Conservation (phyloP, 2,888 invertebrate species). For the Trilocha varians region DNA sequence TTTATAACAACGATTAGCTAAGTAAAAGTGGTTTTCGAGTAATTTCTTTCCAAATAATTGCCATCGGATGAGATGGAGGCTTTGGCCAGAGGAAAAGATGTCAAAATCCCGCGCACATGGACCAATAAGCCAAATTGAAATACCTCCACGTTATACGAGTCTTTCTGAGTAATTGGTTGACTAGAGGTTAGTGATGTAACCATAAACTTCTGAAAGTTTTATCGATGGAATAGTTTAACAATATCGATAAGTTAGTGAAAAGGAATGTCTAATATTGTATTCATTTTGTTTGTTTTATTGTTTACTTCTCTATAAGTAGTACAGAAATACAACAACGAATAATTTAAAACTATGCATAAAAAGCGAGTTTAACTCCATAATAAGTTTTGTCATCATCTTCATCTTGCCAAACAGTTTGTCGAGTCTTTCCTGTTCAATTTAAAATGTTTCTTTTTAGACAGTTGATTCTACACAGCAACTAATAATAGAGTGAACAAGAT, state of each 20-base stretch:
- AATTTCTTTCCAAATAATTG: constrained; percentile 38
- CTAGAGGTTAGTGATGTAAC: constrained; percentile 42
- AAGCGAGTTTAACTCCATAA: too few relatives aligned
- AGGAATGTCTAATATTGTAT: too few relatives aligned
- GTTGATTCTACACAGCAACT: too few relatives aligned
- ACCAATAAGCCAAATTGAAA: constrained; percentile 69
- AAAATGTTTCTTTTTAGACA: too few relatives aligned
- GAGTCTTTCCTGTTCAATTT: too few relatives aligned
- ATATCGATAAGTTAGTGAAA: constrained; percentile 1
- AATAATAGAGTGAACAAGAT: too few relatives aligned
- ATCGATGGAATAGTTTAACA: neutral
- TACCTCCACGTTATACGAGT: constrained; percentile 53
- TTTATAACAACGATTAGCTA: neutral
- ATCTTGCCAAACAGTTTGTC: too few relatives aligned
- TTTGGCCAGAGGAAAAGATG: constrained; percentile 55
- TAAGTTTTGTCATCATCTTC: too few relatives aligned
- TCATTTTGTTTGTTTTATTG: too few relatives aligned
- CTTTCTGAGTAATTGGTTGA: constrained; percentile 67
- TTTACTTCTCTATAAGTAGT: too few relatives aligned
- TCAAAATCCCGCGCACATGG: constrained; percentile 62
- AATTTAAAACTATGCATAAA: too few relatives aligned
- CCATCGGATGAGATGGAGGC: constrained; percentile 53
- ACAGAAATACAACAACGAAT: too few relatives aligned
- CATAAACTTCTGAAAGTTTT: constrained; percentile 1
- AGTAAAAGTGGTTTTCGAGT: constrained; percentile 9